Base-by-base conservation (phyloP, 2,797 vertebrate species). In the Gallinago solitaria region DNA sequence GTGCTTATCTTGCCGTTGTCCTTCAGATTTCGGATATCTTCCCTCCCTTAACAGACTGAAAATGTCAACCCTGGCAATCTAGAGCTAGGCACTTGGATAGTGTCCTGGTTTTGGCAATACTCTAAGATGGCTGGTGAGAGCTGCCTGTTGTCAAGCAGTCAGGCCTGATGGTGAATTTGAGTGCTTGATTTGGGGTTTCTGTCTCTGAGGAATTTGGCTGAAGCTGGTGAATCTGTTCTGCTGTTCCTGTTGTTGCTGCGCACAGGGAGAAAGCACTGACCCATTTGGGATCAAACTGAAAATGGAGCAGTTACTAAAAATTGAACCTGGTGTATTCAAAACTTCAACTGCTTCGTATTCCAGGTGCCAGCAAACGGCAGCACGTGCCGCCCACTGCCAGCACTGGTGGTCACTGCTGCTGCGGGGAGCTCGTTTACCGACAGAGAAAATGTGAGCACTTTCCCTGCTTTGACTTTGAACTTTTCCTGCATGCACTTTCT, bases 401-500 rank as follows among this genome's bases (percentile, higher is more conserved):
- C 16, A 4, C 63, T 16, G 16, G n/a, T 30, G 11, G 9, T 77
- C 12, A 3, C 41, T 57, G 71, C 71, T 76, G 59, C 57, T 33
- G 5, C 2, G 0, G 45, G 35, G 33, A 80, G n/a, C 76, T 88
- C 11, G 0, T 71, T 93, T 65, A 60, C 70, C 15, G 5, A 16
- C 43, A 47, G 24, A 74, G 48, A 57, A 71, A 70, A 86, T 43
- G 73, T 43, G 56, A 86, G 27, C 51, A 4, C 47, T 90, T 74
- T 11, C 41, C 35, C 16, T 30, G 1, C 35, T 54, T 71, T 54
- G 51, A 82, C 67, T 63, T 53, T 19, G 5, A 64, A 47, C 47
- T 88, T 88, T 11, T 19, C 32, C 35, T 63, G 47, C 28, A 3
- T 59, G 28, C 48, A 11, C 30, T 43, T 79, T 68, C 41, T 87